Percentiles rank a stretch among this genome's conserved stretches.
phyloP scores from a whole-genome alignment of 2,113 vertebrate species.

The Phylloscopus trochiloides region DNA sequence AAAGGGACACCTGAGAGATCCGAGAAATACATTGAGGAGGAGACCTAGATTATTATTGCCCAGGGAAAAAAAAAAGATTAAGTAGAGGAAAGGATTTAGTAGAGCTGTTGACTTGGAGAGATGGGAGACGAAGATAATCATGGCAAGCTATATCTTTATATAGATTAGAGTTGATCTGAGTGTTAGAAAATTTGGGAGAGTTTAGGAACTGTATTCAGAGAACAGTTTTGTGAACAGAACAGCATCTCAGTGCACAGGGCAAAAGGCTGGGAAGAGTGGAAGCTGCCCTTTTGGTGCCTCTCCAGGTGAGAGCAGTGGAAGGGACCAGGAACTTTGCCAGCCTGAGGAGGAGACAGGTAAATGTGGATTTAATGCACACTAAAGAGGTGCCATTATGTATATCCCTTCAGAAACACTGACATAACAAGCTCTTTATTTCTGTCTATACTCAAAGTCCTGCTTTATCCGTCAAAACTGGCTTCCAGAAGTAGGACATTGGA shows the following conservation, averaged over 20 bases:
- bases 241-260: not conserved
- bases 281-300: not conserved
- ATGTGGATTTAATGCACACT: not conserved
- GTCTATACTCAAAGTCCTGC: not conserved
- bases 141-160: not conserved
- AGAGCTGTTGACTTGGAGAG: not conserved
- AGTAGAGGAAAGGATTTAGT: not conserved
- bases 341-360: not conserved
- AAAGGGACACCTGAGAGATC: not conserved
- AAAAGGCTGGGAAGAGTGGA: not conserved
- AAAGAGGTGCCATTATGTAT: not conserved
- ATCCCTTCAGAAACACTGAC: not conserved
- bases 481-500: not conserved
- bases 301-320: not conserved
- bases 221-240: not conserved
- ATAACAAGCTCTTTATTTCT: not conserved
- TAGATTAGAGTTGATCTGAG: not conserved
- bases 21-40: not conserved
- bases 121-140: not conserved
- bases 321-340: accelerated
- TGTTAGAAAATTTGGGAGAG: not conserved
- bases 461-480: not conserved
- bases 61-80: too few relatives aligned
- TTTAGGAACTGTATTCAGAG: not conserved
- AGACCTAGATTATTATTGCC: not conserved